Evolutionary conservation across 2,113 vertebrate genomes (phyloP).

Genomic region (Tinamus guttatus): DNA sequence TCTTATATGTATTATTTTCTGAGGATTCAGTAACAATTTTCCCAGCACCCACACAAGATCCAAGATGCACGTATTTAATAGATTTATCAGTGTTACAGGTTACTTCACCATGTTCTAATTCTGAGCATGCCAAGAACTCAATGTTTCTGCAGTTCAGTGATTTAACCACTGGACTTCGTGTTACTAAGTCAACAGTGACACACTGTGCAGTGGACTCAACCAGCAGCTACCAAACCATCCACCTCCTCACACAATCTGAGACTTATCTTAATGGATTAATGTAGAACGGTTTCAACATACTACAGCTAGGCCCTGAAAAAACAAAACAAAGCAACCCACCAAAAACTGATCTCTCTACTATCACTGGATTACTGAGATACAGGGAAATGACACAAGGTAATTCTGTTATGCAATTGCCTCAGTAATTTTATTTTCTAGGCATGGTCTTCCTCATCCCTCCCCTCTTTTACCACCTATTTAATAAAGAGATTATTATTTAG

Average conservation of each 20-base stretch:
- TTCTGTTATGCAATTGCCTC: neutral
- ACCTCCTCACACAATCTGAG: neutral
- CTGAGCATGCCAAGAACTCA: neutral
- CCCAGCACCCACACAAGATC: neutral
- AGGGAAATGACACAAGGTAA: neutral
- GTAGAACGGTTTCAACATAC: neutral
- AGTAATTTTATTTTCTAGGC: neutral
- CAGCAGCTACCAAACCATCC: neutral
- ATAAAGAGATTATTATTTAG: neutral
- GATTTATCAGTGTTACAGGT: rapidly evolving
- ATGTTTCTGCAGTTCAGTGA: neutral
- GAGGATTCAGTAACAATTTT: neutral
- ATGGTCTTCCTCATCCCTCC: neutral
- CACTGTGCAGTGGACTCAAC: neutral
- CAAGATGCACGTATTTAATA: neutral
- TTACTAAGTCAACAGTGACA: neutral
- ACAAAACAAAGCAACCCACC: neutral
- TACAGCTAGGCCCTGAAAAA: neutral
- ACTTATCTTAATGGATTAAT: neutral
- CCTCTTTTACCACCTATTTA: neutral
- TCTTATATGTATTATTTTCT: neutral
- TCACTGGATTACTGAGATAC: neutral
- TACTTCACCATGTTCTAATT: neutral
- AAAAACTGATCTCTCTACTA: neutral
- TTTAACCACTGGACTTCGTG: neutral